Evolutionary conservation across 2,113 vertebrate genomes (phyloP).

Genomic region (Arenaria interpres): DNA sequence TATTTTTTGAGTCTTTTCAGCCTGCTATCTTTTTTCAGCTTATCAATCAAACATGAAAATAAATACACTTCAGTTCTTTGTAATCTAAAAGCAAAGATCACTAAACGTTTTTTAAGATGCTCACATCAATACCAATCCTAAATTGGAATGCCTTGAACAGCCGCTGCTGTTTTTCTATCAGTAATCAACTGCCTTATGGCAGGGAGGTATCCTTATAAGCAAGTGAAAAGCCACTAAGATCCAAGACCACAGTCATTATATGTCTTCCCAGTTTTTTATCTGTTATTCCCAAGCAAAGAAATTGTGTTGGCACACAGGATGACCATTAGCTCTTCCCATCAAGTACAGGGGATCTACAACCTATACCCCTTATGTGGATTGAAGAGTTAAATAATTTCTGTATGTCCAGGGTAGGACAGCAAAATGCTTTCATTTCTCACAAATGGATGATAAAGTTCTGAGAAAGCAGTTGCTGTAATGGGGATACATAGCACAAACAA

Average conservation of each 20-base stretch:
- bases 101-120: background rate
- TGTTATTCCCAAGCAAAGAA: background rate
- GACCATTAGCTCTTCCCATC: background rate
- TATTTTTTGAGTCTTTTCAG: constrained; percentile 31
- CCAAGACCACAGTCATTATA: background rate
- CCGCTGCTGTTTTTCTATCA: background rate
- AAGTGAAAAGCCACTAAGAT: background rate
- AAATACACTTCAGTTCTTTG: background rate
- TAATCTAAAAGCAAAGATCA: background rate
- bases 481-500: background rate
- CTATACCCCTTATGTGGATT: background rate
- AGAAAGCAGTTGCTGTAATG: background rate
- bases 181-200: background rate
- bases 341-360: background rate
- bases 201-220: background rate
- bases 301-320: background rate
- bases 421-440: background rate
- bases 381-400: background rate
- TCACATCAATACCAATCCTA: background rate
- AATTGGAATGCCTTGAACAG: background rate
- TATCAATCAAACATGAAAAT: constrained; percentile 27
- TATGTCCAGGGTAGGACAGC: background rate
- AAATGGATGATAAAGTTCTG: background rate
- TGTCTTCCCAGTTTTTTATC: background rate
- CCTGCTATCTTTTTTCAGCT: constrained; percentile 17